Evolutionary conservation across 2,113 vertebrate genomes (phyloP), one percentile per base, ranked within the genome.

Genomic region (Cairina moschata): DNA sequence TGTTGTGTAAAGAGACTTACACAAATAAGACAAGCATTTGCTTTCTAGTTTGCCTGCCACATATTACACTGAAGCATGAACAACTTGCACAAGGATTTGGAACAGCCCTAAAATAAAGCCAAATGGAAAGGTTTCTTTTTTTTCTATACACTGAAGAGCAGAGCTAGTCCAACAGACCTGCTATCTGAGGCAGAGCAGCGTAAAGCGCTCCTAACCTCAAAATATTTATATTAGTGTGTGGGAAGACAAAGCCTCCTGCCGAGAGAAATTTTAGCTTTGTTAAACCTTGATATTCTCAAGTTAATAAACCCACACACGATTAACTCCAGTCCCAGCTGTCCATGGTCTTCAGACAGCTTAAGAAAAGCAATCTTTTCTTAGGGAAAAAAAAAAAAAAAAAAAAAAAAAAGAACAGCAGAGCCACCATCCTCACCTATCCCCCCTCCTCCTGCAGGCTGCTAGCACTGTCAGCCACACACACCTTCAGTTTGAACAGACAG

Each of bases 221-320:
- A 91, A 79, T 65, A 82, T 4, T 94, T 28, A 2, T 68, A 76
- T 68, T 56, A 82, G 23, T 34, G 56, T 71, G 77, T 54, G 71
- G 87, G 54, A 90, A 90, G 79, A 90, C 29, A 89, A 92, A 93
- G n/a, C 9, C 65, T 88, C 71, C 72, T 74, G 29, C 86, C 88
- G 32, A 86, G 80, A 74, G 79, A 91, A 91, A 90, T 14, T 52
- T 65, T 56, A 92, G 42, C 68, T 95, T 90, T 78, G 22, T 75
- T 80, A 91, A 69, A 90, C 65, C 46, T 91, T 88, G 75, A 74
- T 91, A 75, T 91, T 90, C 76, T 86, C 16, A 52, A 91, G 60
- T 86, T 90, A 94, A 83, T 78, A 88, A 88, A 62, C 38, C 85
- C 56, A 81, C 7, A 1, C 13, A 56, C 4, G 23, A 94, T 93